phyloP scores from a whole-genome alignment of 2,888 invertebrate genomes.

The Eudiplozoon nipponicum region DNA sequence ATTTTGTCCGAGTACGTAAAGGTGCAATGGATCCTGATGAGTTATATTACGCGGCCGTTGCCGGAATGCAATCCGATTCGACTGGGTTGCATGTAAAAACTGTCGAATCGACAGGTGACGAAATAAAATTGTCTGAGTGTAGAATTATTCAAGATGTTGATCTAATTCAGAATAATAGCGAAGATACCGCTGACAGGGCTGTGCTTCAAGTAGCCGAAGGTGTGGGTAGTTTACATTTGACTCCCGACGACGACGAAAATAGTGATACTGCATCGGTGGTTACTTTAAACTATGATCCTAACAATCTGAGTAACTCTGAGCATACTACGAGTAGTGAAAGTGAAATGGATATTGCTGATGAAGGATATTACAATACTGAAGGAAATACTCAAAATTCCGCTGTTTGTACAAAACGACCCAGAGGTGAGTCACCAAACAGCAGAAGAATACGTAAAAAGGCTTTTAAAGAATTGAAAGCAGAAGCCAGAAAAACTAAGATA shows the following conservation, averaged over 20 bases:
- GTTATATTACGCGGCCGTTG: neutral
- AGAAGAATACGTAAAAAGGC: slow-evolving; percentile 2
- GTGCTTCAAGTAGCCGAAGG: neutral
- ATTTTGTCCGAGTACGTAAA: neutral
- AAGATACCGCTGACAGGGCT: neutral
- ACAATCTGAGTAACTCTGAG: too few relatives aligned
- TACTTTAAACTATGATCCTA: too few relatives aligned
- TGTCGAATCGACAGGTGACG: neutral
- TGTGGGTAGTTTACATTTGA: neutral
- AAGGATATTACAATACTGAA: neutral
- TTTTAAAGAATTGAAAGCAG: slow-evolving; percentile 1
- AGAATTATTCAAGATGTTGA: too few relatives aligned
- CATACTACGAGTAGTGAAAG: too few relatives aligned
- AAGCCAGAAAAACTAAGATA: slow-evolving; percentile 6
- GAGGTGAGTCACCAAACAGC: slow-evolving; percentile 2
- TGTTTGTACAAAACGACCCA: slow-evolving; percentile 3
- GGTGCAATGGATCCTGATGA: neutral
- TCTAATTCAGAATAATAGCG: too few relatives aligned
- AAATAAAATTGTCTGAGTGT: too few relatives aligned
- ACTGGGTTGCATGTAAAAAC: neutral
- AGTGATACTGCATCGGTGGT: too few relatives aligned
- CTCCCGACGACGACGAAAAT: neutral
- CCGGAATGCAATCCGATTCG: neutral
- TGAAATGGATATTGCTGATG: too few relatives aligned
- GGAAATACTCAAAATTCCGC: neutral